Evolutionary conservation across 2,888 invertebrate genomes (phyloP).

Genomic region (Troglohyphantes excavatus): DNA sequence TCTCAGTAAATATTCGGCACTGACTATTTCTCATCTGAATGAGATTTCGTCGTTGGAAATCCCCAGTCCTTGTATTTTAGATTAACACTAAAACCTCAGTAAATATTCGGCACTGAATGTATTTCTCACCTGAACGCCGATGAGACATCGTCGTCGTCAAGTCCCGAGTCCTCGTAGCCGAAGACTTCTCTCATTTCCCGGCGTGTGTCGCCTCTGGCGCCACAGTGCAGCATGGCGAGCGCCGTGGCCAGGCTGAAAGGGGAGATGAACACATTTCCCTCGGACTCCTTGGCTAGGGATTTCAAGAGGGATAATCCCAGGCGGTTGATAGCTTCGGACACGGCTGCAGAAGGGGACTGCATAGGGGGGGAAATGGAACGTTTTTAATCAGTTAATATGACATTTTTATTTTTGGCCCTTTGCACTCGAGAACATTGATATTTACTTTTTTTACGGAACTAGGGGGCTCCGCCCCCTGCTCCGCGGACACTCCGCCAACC

Average conservation of each 20-base stretch:
- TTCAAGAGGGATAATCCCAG: not conserved
- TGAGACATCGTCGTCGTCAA: not conserved
- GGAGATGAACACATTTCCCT: conserved; percentile 44
- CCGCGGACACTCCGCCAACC: too few species aligned
- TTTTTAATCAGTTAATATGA: too few species aligned
- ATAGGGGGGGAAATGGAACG: too few species aligned
- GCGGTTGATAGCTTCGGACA: not conserved
- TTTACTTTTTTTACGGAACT: too few species aligned
- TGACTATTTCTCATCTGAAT: not conserved
- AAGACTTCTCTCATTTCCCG: conserved; percentile 21
- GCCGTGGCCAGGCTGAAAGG: conserved; percentile 29
- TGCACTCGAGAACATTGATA: too few species aligned
- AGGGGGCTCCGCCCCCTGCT: too few species aligned
- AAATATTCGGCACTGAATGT: too few species aligned
- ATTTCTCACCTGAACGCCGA: not conserved
- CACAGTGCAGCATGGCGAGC: conserved; percentile 54
- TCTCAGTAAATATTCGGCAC: too few species aligned
- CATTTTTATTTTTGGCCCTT: too few species aligned
- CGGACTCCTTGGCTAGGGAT: not conserved
- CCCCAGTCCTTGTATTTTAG: not conserved
- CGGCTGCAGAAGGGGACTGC: not conserved
- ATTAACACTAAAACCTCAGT: too few species aligned
- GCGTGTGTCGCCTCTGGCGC: conserved; percentile 21
- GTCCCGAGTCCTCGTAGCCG: not conserved
- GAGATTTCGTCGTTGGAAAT: not conserved